phyloP scores from a whole-genome alignment of 2,113 vertebrate genomes.

The Lepisosteus osseus region DNA sequence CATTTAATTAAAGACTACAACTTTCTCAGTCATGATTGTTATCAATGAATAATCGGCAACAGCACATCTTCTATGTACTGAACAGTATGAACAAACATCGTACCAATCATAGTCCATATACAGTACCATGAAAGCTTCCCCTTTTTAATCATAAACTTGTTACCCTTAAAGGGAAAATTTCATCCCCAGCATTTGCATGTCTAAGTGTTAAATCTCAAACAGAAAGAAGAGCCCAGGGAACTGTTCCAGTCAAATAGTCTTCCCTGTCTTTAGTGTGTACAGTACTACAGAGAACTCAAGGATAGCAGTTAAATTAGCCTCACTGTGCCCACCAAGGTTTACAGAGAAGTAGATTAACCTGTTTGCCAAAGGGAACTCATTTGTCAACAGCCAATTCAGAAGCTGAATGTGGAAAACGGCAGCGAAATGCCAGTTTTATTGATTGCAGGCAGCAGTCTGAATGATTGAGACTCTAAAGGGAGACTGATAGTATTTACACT shows the following conservation, averaged over 20 bases:
- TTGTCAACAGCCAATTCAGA: slow-evolving; percentile 4
- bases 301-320: neutral
- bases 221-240: neutral
- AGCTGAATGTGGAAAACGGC: neutral
- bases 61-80: no score
- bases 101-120: no score
- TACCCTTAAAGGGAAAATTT: no score
- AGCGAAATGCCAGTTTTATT: neutral
- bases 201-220: no score
- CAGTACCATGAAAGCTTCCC: no score
- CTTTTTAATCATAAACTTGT: no score
- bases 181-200: no score
- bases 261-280: neutral
- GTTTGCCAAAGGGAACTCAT: slow-evolving; percentile 1
- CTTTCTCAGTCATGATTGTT: no score
- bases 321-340: neutral
- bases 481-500: neutral
- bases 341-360: slow-evolving; percentile 2
- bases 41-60: no score
- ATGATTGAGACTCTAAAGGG: neutral
- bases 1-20: no score
- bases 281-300: neutral
- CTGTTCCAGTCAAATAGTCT: neutral
- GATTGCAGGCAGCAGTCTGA: neutral
- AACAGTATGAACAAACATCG: no score